Evolutionary conservation across 2,797 vertebrate species (phyloP).

Genomic region (Poeciliopsis infans): DNA sequence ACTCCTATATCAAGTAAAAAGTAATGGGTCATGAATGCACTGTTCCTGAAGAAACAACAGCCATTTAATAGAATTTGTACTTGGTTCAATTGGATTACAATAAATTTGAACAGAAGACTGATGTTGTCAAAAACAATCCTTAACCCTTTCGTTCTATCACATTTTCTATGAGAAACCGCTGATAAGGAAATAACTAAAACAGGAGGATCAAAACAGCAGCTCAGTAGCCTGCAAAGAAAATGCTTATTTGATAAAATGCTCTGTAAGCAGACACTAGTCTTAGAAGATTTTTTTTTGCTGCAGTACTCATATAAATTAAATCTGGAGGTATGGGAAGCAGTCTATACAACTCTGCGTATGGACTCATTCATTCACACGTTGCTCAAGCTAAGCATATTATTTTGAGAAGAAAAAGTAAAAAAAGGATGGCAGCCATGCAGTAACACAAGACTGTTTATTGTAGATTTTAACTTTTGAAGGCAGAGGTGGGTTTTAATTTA

Average conservation of each 20-base stretch:
- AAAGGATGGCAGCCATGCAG: neutral
- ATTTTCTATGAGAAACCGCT: slow-evolving; percentile 50
- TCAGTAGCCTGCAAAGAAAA: slow-evolving; percentile 28
- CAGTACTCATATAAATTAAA: slow-evolving; percentile 1
- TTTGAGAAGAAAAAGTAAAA: slow-evolving; percentile 5
- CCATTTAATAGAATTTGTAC: neutral
- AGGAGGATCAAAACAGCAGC: slow-evolving; percentile 53
- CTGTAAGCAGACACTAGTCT: slow-evolving; percentile 3
- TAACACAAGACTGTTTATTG: neutral
- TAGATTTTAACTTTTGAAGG: slow-evolving; percentile 39
- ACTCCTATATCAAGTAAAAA: neutral
- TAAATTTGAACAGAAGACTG: neutral
- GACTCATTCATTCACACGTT: slow-evolving; percentile 14
- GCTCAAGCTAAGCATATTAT: slow-evolving; percentile 11
- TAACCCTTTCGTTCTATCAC: slow-evolving; percentile 44
- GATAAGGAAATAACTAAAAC: slow-evolving; percentile 51
- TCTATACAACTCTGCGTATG: neutral
- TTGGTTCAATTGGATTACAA: neutral
- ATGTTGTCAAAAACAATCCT: slow-evolving; percentile 12
- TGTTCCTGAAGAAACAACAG: neutral
- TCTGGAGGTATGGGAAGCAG: slow-evolving; percentile 2
- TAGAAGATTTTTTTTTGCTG: neutral
- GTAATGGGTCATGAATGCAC: neutral
- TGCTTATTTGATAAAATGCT: neutral
- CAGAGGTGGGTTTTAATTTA: slow-evolving; percentile 58